Conservation (phyloP, 2,888 invertebrate genomes). For the Epirrita christyi region DNA sequence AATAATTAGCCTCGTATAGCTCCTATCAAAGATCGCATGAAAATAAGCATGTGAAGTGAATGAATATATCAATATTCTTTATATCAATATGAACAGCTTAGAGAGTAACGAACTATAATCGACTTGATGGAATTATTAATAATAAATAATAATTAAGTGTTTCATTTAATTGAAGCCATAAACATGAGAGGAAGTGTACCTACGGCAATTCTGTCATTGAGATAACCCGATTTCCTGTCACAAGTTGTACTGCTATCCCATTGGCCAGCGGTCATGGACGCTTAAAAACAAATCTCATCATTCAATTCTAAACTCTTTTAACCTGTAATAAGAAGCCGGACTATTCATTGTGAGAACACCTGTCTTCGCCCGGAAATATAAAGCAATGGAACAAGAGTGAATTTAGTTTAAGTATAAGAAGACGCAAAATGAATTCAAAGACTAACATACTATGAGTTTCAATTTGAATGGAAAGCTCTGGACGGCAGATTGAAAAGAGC, state of each 20-base stretch:
- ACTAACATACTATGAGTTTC: no score
- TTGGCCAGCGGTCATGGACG: constrained; percentile 23
- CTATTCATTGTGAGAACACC: constrained; percentile 16
- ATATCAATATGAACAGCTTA: constrained; percentile 6
- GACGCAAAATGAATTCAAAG: no score
- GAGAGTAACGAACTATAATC: constrained; percentile 38
- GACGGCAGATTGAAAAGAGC: constrained; percentile 11
- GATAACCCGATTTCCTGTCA: constrained; percentile 75
- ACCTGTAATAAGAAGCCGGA: background rate
- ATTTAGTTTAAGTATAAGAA: no score
- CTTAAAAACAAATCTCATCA: constrained; percentile 9
- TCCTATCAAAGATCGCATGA: constrained; percentile 8
- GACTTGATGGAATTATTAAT: constrained; percentile 19
- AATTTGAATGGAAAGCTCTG: constrained; percentile 19
- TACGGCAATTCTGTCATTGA: constrained; percentile 59
- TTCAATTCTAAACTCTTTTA: constrained; percentile 19
- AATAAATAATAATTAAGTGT: constrained; percentile 22
- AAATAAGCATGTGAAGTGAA: constrained; percentile 1
- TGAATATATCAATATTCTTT: constrained; percentile 3
- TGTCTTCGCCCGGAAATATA: constrained; percentile 23
- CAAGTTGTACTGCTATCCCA: constrained; percentile 42
- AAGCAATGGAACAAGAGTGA: no score
- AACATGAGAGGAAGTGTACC: constrained; percentile 59
- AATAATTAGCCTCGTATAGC: background rate
- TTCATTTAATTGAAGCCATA: constrained; percentile 28